phyloP scores from a whole-genome alignment of 1,140 invertebrate species.

The Lethocerus indicus region DNA sequence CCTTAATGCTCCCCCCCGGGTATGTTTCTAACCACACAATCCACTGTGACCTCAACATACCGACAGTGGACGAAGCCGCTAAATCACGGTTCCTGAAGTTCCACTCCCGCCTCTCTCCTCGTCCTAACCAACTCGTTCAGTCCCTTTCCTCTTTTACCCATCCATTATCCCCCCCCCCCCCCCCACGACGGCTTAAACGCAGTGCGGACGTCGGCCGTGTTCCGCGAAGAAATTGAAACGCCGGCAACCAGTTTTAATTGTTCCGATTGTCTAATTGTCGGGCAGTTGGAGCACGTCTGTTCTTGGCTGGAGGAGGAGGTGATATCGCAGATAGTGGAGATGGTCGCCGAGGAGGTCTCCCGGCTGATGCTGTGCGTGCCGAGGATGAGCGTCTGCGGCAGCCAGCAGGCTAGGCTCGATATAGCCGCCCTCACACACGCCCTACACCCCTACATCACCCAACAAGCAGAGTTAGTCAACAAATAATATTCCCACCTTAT shows the following conservation, averaged over 20 bases:
- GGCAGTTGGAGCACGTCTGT: slow-evolving; percentile 11
- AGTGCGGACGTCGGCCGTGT: too few species aligned
- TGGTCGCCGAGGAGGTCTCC: slow-evolving; percentile 77
- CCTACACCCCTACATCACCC: slow-evolving; percentile 30
- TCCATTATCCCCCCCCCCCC: too few species aligned
- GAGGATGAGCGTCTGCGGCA: slow-evolving; percentile 45
- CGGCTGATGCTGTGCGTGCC: slow-evolving; percentile 66
- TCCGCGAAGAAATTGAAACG: too few species aligned
- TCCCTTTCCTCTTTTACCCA: too few species aligned
- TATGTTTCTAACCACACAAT: too few species aligned
- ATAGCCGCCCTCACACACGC: slow-evolving; percentile 36
- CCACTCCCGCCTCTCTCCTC: too few species aligned
- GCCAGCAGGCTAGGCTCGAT: slow-evolving; percentile 47
- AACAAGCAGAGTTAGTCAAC: slow-evolving; percentile 31
- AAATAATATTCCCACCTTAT: slow-evolving; percentile 6
- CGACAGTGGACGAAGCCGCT: too few species aligned
- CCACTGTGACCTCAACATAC: too few species aligned
- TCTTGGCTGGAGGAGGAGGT: slow-evolving; percentile 56
- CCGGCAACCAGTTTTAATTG: neutral
- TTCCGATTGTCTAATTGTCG: neutral
- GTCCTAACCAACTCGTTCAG: too few species aligned
- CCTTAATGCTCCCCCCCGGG: too few species aligned
- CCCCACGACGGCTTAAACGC: too few species aligned
- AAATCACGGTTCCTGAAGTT: too few species aligned
- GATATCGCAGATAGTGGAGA: slow-evolving; percentile 72